These are phyloP conservation scores for Drosophila gaucha DNA, from an alignment of 2,888 invertebrate genomes.

Conservation along the genomic window DNA sequence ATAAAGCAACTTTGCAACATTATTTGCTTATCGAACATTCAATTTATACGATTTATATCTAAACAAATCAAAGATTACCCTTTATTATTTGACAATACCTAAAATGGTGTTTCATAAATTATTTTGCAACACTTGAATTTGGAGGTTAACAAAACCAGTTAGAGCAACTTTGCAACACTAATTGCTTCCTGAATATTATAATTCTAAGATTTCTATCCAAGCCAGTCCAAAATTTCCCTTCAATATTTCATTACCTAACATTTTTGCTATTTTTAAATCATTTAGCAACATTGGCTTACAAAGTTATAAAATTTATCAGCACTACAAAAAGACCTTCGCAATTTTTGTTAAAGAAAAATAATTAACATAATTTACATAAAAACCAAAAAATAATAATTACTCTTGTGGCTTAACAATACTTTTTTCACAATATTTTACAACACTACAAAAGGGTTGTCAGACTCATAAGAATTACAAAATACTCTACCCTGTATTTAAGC, in stretches of 20 bases:
- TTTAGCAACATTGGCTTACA: neutral
- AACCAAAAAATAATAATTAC: neutral
- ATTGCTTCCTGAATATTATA: no score
- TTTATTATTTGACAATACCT: no score
- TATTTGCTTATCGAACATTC: no score
- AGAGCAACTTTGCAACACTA: no score
- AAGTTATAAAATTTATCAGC: neutral
- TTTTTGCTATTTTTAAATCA: no score
- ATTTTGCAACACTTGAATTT: no score
- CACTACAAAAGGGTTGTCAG: neutral
- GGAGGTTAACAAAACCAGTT: neutral
- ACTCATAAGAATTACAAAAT: neutral
- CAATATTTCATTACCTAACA: no score
- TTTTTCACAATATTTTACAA: neutral
- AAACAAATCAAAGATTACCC: no score
- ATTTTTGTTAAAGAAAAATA: neutral
- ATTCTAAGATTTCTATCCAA: no score
- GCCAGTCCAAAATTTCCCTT: no score
- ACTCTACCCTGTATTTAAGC: slow-evolving; percentile 1
- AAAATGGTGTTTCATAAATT: no score
- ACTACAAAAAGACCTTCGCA: neutral
- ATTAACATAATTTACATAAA: neutral
- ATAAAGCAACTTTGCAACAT: neutral
- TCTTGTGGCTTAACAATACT: neutral
- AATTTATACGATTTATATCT: no score